A percentile compares a stretch with the other conserved stretches of the same genome.
Conservation (phyloP, 2,797 vertebrate species). For the Myripristis jacobus region DNA sequence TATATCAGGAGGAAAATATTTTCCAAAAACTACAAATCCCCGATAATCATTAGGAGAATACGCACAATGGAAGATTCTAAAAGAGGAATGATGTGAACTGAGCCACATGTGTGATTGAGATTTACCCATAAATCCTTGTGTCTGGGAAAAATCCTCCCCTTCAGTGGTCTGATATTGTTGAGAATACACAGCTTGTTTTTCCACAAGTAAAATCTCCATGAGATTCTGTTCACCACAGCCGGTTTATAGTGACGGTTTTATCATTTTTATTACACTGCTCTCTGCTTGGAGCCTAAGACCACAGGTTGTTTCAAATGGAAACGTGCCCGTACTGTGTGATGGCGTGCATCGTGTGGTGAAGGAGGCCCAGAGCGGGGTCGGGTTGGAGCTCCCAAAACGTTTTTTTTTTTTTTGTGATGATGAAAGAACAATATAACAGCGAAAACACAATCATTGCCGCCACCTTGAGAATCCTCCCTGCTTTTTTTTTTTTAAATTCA, state of each 20-base stretch:
- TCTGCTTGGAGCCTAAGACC: constrained; percentile 6
- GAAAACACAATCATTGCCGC: neutral
- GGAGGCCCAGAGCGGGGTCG: too few relatives aligned
- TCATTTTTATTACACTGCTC: constrained; percentile 32
- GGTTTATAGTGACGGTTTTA: constrained; percentile 21
- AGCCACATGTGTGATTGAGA: constrained; percentile 8
- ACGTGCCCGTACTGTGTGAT: constrained; percentile 7
- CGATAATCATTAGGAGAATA: neutral
- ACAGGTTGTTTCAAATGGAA: constrained; percentile 16
- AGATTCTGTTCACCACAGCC: constrained; percentile 3
- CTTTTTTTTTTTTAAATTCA: too few relatives aligned
- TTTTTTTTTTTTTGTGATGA: neutral
- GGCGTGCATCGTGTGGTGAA: too few relatives aligned
- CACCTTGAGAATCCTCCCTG: too few relatives aligned
- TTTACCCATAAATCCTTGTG: neutral
- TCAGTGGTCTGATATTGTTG: constrained; percentile 12
- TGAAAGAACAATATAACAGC: neutral
- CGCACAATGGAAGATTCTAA: neutral
- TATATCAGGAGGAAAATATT: neutral
- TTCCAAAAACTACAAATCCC: neutral
- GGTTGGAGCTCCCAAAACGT: too few relatives aligned
- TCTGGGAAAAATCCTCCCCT: constrained; percentile 5
- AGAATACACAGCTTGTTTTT: constrained; percentile 28
- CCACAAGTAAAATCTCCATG: neutral
- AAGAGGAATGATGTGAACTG: constrained; percentile 19